Evolutionary conservation across 2,888 invertebrate genomes (phyloP), one percentile per base, ranked within the genome.

Genomic region (Orchesellides sinensis): DNA sequence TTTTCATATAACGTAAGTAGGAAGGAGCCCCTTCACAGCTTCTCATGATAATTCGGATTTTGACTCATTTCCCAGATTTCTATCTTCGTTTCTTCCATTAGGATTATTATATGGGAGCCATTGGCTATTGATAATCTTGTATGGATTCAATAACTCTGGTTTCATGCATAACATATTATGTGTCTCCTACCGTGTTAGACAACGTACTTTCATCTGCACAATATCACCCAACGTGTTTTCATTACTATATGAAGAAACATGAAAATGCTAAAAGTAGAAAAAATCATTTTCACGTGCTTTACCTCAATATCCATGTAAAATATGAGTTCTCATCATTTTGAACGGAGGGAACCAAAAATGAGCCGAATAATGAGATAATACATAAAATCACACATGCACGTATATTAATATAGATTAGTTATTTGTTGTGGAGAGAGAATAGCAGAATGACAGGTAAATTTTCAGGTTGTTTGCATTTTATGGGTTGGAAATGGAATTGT

Each of bases 101-200:
- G 61, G 8, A 69, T 52, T 78, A 78, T 78, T 78, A 27, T 61
- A 35, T 45, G 2, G 27, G 23, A 29, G 25, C 40, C 35, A 17
- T 40, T 47, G 23, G 3, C 52, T 27, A 27, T 25, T 54, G 66
- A 45, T 56, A 68, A 32, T 69, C 12, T 69, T 25, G 54, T 10
- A 47, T 25, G 47, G 47, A 69, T 59, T 68, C 35, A 29, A 40
- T 19, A n/a, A n/a, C 45, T 29, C 23, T 29, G 21, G 54, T 65
- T 73, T 59, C 80, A 79, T 72, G 79, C 79, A 80, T 80, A 72
- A 80, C 72, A 80, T 80, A 80, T 80, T n/a, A n/a, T 72, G 35
- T 72, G 72, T 80, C 79, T 79, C 72, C 70, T 72, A 79, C 79
- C 47, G 70, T 69, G 63, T 79, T 65, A 79, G 47, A 54, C 5